These are phyloP conservation scores for Ooceraea biroi DNA, from an alignment of 1,140 invertebrate genomes.

Conservation along the genomic window DNA sequence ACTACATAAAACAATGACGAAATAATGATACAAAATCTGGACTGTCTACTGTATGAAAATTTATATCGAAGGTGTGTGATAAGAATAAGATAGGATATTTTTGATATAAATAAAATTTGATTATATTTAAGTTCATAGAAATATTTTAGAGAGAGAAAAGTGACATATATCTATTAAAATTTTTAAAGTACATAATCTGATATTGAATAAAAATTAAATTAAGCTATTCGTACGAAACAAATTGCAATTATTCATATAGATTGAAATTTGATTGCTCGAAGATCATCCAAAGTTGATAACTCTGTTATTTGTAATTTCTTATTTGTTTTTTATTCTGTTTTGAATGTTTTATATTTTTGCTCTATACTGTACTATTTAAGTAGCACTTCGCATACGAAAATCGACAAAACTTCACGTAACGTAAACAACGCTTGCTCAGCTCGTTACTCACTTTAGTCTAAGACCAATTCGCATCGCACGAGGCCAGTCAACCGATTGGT, in stretches of 20 bases:
- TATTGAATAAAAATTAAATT: conserved; percentile 5
- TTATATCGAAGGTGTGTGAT: not conserved
- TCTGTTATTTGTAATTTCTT: not conserved
- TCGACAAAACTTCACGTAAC: not conserved
- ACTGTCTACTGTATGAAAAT: not conserved
- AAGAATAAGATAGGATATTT: conserved; percentile 4
- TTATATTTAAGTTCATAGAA: not conserved
- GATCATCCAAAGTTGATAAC: not conserved
- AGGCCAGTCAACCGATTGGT: conserved; percentile 61
- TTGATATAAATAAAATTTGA: not conserved
- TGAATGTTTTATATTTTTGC: not conserved
- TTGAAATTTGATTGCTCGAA: not conserved
- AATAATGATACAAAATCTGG: not conserved
- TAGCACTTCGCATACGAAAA: too few species aligned
- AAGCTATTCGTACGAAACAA: not conserved
- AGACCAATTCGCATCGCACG: conserved; percentile 42
- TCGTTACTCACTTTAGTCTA: conserved; percentile 33
- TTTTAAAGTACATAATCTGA: too few species aligned
- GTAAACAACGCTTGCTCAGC: not conserved
- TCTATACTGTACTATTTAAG: too few species aligned
- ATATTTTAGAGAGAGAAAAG: not conserved
- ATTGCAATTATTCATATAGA: not conserved
- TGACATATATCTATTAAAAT: conserved; percentile 2
- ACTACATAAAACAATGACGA: not conserved
- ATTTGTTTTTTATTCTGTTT: not conserved